Evolutionary conservation across 2,888 invertebrate species (phyloP), one percentile per base, ranked within the genome.

Genomic region (Adela reaumurella): DNA sequence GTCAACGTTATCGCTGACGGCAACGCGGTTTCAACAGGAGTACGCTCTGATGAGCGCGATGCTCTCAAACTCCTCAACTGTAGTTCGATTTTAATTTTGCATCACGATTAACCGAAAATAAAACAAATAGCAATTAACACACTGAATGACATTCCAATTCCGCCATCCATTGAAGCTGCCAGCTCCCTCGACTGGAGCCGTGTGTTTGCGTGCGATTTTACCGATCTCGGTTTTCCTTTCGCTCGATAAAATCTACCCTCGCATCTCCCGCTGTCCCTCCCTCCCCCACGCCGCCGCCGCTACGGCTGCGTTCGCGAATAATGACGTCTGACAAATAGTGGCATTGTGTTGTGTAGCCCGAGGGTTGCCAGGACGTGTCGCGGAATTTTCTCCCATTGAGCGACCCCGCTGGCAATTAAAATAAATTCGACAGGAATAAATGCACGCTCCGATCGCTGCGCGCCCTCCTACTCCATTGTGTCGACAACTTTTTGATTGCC

Each of bases 351-450:
- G 46, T 49, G 50, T 48, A 49, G 43, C 28, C 20, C 20, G 42
- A 17, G 24, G 43, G 24, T 43, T 35, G 45, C 46, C 16, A 35
- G 35, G 17, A n/a, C 19, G 29, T 28, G 19, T 19, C 47, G 24
- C 45, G 45, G 47, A 17, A 29, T 47, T 11, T 48, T 47, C 48
- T 47, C 48, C 45, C 45, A 50, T 50, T 42, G 47, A 45, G 46
- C 35, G 35, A 35, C 35, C 24, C 43, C 49, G 29, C 17, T 47
- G 28, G 42, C 48, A 50, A 50, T 50, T 50, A 50, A 47, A 47
- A 47, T 43, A 50, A 49, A 43, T 46, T 49, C 46, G 24, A 43
- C 49, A 49, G 46, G 45, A 47, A 35, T 35, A 35, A 35, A 35
- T 35, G 35, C 35, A 35, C 35, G 35, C 35, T 35, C 35, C 35